Base-by-base conservation (phyloP, 2,113 vertebrate genomes). In the Hemicordylus capensis region DNA sequence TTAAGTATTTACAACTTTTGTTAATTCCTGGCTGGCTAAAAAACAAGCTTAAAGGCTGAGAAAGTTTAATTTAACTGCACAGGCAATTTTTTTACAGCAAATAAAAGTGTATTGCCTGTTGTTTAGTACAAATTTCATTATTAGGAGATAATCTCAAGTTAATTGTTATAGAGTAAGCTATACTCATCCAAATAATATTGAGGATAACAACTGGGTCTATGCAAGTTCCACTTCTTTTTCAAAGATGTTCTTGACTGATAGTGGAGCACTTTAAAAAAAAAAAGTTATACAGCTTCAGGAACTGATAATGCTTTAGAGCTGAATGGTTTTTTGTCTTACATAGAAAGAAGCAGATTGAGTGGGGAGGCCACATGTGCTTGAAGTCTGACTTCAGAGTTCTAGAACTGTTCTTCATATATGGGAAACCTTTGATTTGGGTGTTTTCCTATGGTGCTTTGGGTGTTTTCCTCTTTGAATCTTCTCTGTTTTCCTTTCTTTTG, bases 271-370 rank as follows among this genome's bases (percentile, higher is more conserved):
- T 20, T 22, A 0, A 22, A 9, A 44, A 3, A 37, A 67, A 44
- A 14, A 48, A 80, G n/a, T n/a, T 3, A 70, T 15, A 28, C 82
- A 46, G 22, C 31, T 72, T 88, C 63, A 78, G 19, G 26, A 73
- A 10, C 15, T 59, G 46, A 26, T 0, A 0, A n/a, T 37, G 17
- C 22, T 37, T 26, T 51, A 1, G 19, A 2, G 17, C 39, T 20
- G 39, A 44, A 44, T 72, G 6, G 17, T 2, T 61, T 67, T 59
- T 39, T 56, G 24, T 74, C 39, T 48, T 48, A 46, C 10, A 28
- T n/a, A n/a, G n/a, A 73, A 26, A 73, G 70, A 48, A 5, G 44
- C 70, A 46, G 70, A 31, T 74, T 8, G n/a, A 74, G 48, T n/a
- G n/a, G n/a, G n/a, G n/a, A n/a, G n/a, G 8, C 28, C 48, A 28